Evolutionary conservation across 2,888 invertebrate genomes (phyloP).

Genomic region (Lamellibrachia satsuma): DNA sequence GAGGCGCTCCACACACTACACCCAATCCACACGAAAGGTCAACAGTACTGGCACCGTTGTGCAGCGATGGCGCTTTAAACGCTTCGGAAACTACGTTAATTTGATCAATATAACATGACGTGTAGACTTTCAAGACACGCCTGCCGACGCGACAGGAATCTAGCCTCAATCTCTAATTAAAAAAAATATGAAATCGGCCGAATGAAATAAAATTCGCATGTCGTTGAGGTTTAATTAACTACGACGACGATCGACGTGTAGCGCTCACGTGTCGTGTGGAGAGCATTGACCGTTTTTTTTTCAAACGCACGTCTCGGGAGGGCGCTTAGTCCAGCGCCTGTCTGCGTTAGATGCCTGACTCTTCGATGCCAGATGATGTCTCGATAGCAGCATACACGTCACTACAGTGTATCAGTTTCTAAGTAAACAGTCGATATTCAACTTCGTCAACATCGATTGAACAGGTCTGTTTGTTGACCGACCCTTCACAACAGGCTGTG

Average conservation of each 20-base stretch:
- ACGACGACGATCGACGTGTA: not conserved
- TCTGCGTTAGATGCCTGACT: not conserved
- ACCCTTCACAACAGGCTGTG: not conserved
- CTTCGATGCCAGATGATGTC: no score
- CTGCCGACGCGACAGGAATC: not conserved
- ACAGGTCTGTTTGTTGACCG: not conserved
- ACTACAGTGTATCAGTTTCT: not conserved
- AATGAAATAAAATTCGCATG: not conserved
- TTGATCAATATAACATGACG: not conserved
- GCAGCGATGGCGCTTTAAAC: not conserved
- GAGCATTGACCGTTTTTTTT: not conserved
- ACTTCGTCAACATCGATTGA: not conserved
- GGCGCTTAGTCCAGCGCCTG: not conserved
- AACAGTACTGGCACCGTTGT: not conserved
- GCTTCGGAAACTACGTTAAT: not conserved
- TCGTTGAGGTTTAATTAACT: slow-evolving; percentile 4
- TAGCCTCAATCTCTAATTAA: not conserved
- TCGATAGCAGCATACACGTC: not conserved
- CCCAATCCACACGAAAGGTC: not conserved
- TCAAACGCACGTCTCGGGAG: not conserved
- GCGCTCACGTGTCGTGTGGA: not conserved
- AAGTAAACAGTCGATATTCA: not conserved
- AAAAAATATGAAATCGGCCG: not conserved
- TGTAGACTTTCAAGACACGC: not conserved
- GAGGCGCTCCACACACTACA: not conserved